Evolutionary conservation across 53 echinoderm and acorn worm species (phyloP).

Genomic region (Actinopyga echinites): DNA sequence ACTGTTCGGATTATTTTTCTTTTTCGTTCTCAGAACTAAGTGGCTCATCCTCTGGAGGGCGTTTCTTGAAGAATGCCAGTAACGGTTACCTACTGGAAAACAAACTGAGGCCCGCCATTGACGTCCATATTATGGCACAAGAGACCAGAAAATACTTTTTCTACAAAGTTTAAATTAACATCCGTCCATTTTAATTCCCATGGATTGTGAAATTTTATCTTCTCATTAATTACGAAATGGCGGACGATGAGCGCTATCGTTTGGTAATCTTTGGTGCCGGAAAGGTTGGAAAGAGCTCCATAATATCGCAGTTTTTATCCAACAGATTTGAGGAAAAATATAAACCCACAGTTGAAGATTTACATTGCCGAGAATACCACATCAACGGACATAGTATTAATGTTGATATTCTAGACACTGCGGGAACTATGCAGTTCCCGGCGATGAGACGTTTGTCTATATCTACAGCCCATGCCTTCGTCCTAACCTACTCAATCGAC

Average conservation of each 20-base stretch:
- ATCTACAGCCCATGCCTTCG: slow-evolving; percentile 92
- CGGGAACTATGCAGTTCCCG: slow-evolving; percentile 89
- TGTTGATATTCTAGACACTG: slow-evolving; percentile 95
- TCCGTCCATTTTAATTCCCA: too few species aligned
- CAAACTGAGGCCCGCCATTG: too few species aligned
- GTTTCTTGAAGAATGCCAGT: too few species aligned
- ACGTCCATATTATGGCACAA: too few species aligned
- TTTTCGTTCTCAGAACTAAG: too few species aligned
- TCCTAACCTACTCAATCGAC: slow-evolving; percentile 87
- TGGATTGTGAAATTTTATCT: too few species aligned
- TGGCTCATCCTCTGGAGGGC: too few species aligned
- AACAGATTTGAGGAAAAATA: slow-evolving; percentile 87
- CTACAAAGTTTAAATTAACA: too few species aligned
- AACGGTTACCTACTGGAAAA: too few species aligned
- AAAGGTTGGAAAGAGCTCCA: slow-evolving; percentile 93
- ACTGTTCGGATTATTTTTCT: too few species aligned
- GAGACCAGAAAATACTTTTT: too few species aligned
- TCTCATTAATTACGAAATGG: slow-evolving; percentile 24
- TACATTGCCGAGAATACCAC: slow-evolving; percentile 96
- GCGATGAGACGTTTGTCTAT: slow-evolving; percentile 97
- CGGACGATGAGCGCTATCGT: slow-evolving; percentile 83
- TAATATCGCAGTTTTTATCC: slow-evolving; percentile 87
- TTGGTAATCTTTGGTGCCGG: slow-evolving; percentile 91
- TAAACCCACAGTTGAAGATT: slow-evolving; percentile 93
- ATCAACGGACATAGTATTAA: slow-evolving; percentile 93